phyloP scores from a whole-genome alignment of 2,113 vertebrate species.

The Zootoca vivipara region DNA sequence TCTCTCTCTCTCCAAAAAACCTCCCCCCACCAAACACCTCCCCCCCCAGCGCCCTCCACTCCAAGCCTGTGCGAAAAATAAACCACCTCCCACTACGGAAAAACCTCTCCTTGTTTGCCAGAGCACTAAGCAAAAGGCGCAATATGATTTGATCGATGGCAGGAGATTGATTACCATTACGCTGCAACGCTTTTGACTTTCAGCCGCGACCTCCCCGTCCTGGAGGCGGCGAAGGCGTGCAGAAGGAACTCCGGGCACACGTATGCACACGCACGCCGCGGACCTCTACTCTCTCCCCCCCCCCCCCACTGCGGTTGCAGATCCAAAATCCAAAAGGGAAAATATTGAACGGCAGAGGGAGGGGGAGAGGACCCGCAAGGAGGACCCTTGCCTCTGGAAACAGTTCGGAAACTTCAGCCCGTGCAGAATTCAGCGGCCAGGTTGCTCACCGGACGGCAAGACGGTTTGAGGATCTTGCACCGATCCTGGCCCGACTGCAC shows the following conservation, averaged over 20 bases:
- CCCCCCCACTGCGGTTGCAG: neutral
- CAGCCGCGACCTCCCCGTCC: conserved; percentile 65
- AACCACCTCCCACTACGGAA: neutral
- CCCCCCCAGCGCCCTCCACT: neutral
- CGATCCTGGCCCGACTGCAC: too few relatives aligned
- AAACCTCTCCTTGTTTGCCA: conserved; percentile 29
- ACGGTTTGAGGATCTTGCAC: too few relatives aligned
- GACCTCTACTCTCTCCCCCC: too few relatives aligned
- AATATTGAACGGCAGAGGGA: neutral
- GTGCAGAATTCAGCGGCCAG: too few relatives aligned
- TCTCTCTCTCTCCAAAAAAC: neutral
- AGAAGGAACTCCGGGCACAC: neutral
- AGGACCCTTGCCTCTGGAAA: too few relatives aligned
- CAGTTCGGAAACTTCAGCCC: too few relatives aligned
- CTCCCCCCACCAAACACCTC: neutral
- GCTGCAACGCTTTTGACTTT: conserved; percentile 75
- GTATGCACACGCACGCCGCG: too few relatives aligned
- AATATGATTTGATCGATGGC: conserved; percentile 58
- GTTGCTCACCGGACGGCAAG: too few relatives aligned
- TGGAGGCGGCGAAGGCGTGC: neutral
- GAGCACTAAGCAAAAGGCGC: conserved; percentile 48
- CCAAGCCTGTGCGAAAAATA: neutral
- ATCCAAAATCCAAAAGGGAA: neutral
- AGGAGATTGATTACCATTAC: conserved; percentile 72
- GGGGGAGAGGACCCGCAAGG: too few relatives aligned